These are phyloP conservation scores for Neosilurus hyrtlii DNA, from an alignment of 2,797 vertebrate genomes.

Conservation along the genomic window DNA sequence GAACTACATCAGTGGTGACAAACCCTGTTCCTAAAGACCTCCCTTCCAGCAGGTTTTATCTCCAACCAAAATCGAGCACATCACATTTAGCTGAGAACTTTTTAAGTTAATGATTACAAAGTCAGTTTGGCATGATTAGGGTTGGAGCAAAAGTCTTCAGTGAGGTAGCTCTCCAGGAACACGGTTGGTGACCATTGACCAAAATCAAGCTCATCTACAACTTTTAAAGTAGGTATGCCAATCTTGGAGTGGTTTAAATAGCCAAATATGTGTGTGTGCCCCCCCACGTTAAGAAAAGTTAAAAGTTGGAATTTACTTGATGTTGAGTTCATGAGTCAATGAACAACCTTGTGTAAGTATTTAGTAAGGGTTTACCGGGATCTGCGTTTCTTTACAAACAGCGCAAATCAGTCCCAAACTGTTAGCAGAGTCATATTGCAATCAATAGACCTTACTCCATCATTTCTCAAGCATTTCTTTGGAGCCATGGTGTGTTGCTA, in stretches of 20 bases:
- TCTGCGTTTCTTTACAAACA: conserved; percentile 67
- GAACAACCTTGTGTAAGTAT: conserved; percentile 61
- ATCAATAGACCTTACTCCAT: conserved; percentile 65
- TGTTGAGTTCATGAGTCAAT: conserved; percentile 47
- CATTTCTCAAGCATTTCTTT: conserved; percentile 54
- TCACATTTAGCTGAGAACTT: no score
- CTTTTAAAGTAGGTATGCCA: background rate
- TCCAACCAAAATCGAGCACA: no score
- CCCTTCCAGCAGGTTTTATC: no score
- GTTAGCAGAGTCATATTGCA: conserved; percentile 67
- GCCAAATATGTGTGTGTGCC: background rate
- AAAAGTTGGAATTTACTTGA: conserved; percentile 6
- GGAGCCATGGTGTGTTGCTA: conserved; percentile 69
- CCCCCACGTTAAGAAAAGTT: background rate
- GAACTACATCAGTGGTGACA: background rate
- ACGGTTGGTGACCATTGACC: no score
- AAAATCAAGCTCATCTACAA: background rate
- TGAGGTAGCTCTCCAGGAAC: no score
- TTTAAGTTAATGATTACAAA: no score
- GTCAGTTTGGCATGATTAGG: no score
- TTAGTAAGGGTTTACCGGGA: conserved; percentile 65
- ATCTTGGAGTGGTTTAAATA: background rate
- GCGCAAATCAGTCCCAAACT: conserved; percentile 67
- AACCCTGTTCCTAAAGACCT: no score
- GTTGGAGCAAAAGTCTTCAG: no score